A percentile compares a stretch with the other conserved stretches of the same genome.
These are phyloP conservation scores for Lymantria dispar DNA, from an alignment of 2,888 invertebrate genomes.

Conservation along the genomic window DNA sequence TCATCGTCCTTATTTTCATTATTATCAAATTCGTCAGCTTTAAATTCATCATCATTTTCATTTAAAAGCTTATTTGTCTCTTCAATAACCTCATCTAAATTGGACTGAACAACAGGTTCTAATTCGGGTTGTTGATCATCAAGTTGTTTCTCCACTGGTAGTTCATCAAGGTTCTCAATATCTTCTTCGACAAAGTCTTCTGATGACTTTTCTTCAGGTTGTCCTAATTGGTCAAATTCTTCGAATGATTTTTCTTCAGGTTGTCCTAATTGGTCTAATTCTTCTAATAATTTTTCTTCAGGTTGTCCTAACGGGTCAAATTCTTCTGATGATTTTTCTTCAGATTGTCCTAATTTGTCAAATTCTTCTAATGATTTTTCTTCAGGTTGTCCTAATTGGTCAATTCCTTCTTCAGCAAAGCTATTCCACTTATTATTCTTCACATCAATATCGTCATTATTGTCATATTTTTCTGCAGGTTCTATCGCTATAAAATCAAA, in stretches of 20 bases:
- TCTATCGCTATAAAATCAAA: conserved; percentile 7
- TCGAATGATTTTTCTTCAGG: background rate
- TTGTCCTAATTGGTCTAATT: background rate
- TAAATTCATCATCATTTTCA: conserved; percentile 35
- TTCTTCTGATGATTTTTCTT: too few species aligned
- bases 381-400: background rate
- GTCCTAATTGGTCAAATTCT: background rate
- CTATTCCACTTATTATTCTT: conserved; percentile 4
- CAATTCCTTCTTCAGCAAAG: background rate
- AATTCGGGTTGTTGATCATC: background rate
- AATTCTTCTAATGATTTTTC: background rate
- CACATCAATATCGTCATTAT: conserved; percentile 7
- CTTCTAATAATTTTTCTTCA: background rate
- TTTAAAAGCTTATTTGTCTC: conserved; percentile 33
- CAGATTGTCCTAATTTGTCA: too few species aligned
- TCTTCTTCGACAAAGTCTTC: too few species aligned
- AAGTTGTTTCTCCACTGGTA: background rate
- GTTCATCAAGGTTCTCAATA: too few species aligned
- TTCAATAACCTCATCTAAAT: conserved; percentile 2
- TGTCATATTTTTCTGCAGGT: conserved; percentile 6
- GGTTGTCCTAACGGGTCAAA: background rate
- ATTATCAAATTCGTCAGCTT: conserved; percentile 20
- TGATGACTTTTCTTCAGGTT: background rate
- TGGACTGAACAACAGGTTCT: background rate
- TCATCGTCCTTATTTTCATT: background rate